Evolutionary conservation across 92 coral and sea anemone species (phyloP).

Genomic region (Galaxea fascicularis): DNA sequence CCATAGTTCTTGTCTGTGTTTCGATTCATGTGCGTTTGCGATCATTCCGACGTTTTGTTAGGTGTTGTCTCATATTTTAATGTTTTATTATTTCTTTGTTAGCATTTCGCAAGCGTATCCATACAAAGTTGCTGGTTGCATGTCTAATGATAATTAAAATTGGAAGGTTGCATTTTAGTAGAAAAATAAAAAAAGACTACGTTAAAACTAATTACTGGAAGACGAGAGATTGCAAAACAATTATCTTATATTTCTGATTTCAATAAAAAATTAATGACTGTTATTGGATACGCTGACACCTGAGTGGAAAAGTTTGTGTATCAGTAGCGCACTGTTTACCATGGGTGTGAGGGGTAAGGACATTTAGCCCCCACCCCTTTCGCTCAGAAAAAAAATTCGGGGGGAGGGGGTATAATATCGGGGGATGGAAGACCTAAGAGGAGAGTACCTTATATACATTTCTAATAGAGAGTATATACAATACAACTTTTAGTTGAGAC

Average conservation of each 20-base stretch:
- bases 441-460: background rate
- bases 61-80: background rate
- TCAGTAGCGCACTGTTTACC: background rate
- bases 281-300: conserved; percentile 4
- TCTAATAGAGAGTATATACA: background rate
- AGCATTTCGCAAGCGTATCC: background rate
- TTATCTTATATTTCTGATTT: background rate
- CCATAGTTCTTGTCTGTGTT: conserved; percentile 5
- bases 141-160: conserved; percentile 9
- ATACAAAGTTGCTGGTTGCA: background rate
- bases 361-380: background rate
- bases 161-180: conserved; percentile 5
- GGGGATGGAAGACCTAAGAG: background rate
- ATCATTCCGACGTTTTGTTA: conserved; percentile 1
- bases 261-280: background rate
- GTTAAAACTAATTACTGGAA: conserved; percentile 7
- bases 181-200: conserved; percentile 2
- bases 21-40: conserved; percentile 5
- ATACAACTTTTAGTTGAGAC: too few species aligned
- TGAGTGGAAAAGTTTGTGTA: background rate
- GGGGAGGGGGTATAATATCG: background rate
- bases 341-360: background rate
- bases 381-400: background rate
- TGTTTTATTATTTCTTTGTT: conserved; percentile 2
- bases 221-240: conserved; percentile 3